Evolutionary conservation across 1,140 invertebrate species (phyloP).

Genomic region (Neocloeon triangulifer): DNA sequence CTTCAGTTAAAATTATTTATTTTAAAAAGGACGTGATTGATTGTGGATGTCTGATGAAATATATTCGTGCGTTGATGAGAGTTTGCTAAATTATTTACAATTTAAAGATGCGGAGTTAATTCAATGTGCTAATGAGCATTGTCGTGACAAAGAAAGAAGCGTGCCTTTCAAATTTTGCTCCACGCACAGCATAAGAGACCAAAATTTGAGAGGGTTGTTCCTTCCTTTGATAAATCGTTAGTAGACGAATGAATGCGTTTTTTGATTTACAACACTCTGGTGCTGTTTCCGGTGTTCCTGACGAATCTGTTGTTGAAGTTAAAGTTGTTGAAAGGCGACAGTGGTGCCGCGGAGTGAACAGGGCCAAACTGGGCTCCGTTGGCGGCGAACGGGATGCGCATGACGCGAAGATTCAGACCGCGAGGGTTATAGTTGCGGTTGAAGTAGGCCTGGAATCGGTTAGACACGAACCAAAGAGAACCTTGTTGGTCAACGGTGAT

Average conservation of each 20-base stretch:
- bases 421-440: conserved; percentile 26
- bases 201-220: no score
- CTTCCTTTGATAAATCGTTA: not conserved
- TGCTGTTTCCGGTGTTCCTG: not conserved
- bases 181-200: no score
- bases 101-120: no score
- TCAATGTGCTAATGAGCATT: no score
- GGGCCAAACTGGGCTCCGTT: not conserved
- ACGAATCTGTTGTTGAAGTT: not conserved
- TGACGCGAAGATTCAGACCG: conserved; percentile 36
- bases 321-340: not conserved
- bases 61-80: no score
- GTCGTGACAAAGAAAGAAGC: no score
- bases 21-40: no score
- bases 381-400: conserved; percentile 20
- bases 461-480: conserved; percentile 40
- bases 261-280: not conserved
- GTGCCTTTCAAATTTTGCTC: not conserved
- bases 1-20: no score
- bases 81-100: no score
- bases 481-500: conserved; percentile 31
- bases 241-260: not conserved
- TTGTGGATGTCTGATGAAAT: no score
- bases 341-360: not conserved
- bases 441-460: conserved; percentile 58